Base-by-base conservation (phyloP, 2,888 invertebrate genomes). In the Polietes domitor region DNA sequence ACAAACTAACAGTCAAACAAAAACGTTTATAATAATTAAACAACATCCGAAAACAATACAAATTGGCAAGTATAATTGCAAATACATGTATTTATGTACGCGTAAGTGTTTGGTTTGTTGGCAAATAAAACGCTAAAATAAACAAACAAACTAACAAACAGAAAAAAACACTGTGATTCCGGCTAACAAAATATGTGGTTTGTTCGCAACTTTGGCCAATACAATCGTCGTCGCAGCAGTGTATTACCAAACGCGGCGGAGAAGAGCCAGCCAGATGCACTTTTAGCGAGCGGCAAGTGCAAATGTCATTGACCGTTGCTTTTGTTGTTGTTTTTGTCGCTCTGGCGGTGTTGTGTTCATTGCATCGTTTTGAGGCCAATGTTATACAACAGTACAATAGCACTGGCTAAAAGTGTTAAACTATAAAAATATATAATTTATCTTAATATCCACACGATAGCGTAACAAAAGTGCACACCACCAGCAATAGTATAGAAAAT, bases 231-330 rank as follows among this genome's bases (percentile, higher is more conserved):
- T n/a, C n/a, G n/a, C n/a, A n/a, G 32, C 9, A 32, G 32, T 32
- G 32, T 32, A 32, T 32, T 32, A 47, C 2, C 28, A 5, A 28
- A 17, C 1, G 21, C 68, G 5, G n/a, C 6, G 37, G 6, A 47
- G n/a, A n/a, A n/a, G n/a, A n/a, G n/a, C n/a, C n/a, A n/a, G n/a
- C n/a, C n/a, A n/a, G 6, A 6, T 41, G 24, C 43, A 43, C n/a
- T 37, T 19, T 68, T 68, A 15, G 19, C 43, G n/a, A n/a, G 71
- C 43, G 50, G 82, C 84, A 85, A 79, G 82, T 85, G 76, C 70
- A 85, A 85, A 77, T 24, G 85, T 65, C 80, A 82, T 53, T 80
- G 82, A 65, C 79, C 85, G 77, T 37, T 15, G 58, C 55, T 70
- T 73, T 70, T 50, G 21, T 12, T 58, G 17, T 26, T 17, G n/a